Evolutionary conservation across 2,797 vertebrate species (phyloP), one percentile per base, ranked within the genome.

Genomic region (Rhinatrema bivittatum): DNA sequence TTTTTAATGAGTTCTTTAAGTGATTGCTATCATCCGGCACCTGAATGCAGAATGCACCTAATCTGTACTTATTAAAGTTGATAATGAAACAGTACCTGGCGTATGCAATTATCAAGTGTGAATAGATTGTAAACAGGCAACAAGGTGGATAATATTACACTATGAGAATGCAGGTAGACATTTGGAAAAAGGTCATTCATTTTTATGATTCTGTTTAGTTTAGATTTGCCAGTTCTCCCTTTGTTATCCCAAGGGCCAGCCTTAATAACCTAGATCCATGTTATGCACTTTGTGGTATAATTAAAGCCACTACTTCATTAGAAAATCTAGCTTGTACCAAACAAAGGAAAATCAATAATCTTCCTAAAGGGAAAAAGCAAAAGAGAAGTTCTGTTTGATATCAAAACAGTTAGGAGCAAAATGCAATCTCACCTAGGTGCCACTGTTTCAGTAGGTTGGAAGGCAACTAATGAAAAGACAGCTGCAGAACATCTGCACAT

Each of bases 291-390:
- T 46, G 57, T 47, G 50, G 54, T 44, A 51, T 69, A 74, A 75
- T 74, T 72, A 74, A 76, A 76, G 54, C 42, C 35, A 21, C 51
- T 52, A 34, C 50, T 63, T 74, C 76, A 74, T 76, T 67, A 69
- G 68, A 65, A 75, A 76, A 42, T 24, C 42, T 37, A 15, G 14
- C 59, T 24, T 41, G 45, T 49, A 33, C 56, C 54, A 61, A 73
- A 72, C 50, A 65, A 62, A 65, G 62, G 53, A 50, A 45, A 60
- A 65, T 68, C 66, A 40, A 60, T 62, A 56, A 50, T 1, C 9
- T n/a, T 32, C 37, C 53, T 62, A 38, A 60, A 16, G 32, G 51
- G 49, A 49, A 62, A 8, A 54, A 43, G 33, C 17, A 13, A 44
- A 25, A 20, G 30, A 47, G 56, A 49, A 50, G 25, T 14, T 35